These are phyloP conservation scores for Ellobius talpinus DNA, from an alignment of 2,113 vertebrate species.

Conservation along the genomic window DNA sequence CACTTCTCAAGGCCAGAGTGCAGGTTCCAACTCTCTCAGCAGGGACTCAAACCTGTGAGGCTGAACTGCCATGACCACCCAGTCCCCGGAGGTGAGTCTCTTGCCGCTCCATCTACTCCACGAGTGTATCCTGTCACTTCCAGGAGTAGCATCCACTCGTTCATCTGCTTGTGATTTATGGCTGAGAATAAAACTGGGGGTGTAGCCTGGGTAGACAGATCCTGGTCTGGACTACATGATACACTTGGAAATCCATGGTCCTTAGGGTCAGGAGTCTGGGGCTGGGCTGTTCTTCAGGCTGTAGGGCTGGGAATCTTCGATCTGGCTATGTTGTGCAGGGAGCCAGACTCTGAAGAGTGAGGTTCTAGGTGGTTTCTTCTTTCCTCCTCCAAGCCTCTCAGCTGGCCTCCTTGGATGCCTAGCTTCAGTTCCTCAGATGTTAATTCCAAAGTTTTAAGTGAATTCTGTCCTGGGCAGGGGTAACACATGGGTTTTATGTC, in stretches of 20 bases:
- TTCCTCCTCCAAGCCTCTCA: not conserved
- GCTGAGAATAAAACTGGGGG: not conserved
- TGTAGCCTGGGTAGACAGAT: not conserved
- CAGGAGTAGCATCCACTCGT: not conserved
- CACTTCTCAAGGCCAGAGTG: not conserved
- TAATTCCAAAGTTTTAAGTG: not conserved
- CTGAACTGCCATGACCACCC: not conserved
- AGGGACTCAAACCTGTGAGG: not conserved
- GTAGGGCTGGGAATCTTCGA: too few relatives aligned
- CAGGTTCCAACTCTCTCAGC: too few relatives aligned
- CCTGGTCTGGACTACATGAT: not conserved
- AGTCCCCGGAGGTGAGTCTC: not conserved
- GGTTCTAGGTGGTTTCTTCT: not conserved
- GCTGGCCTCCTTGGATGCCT: not conserved
- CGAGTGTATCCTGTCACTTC: not conserved
- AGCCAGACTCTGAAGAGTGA: not conserved
- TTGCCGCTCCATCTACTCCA: not conserved
- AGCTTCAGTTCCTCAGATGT: not conserved
- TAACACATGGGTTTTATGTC: not conserved
- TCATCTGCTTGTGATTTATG: not conserved
- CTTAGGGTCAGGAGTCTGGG: not conserved
- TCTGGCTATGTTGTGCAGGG: not conserved
- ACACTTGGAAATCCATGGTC: not conserved
- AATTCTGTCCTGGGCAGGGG: not conserved
- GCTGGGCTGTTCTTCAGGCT: not conserved